Evolutionary conservation across 2,888 invertebrate genomes (phyloP), one percentile per base, ranked within the genome.

Genomic region (Eudasyphora cyanicolor): DNA sequence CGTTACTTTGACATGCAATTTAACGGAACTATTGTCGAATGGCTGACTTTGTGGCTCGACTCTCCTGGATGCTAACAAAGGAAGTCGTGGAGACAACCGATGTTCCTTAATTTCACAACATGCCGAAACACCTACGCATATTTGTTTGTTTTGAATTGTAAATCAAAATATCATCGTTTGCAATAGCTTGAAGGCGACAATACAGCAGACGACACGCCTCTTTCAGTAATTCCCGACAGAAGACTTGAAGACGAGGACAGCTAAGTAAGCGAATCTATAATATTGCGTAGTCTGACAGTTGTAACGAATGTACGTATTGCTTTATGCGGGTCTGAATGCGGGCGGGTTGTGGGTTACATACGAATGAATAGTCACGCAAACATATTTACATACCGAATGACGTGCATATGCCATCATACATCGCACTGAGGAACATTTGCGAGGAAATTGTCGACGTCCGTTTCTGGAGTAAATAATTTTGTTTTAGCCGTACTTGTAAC

Each of bases 111-210:
- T 73, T 79, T 82, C 35, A 14, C 38, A 78, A 75, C 35, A 67
- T 75, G 54, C 42, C 54, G 8, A 70, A 80, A 78, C 84, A 60
- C 84, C 84, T 78, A 75, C 84, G 62, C 77, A 49, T 54, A 27
- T 42, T 24, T 74, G 35, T 38, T 42, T 51, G 10, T 69, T 51
- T 35, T 35, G 45, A 42, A 49, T 64, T 62, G 67, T 70, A 74
- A 79, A 79, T 74, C 32, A 69, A 82, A 82, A 51, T 76, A 76
- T 77, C 60, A 49, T 49, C 71, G 64, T 70, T 73, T 74, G 74
- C 32, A 42, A 0, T 17, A 27, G 24, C 12, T 38, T 35, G 10
- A 2, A 14, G 24, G 1, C 14, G 17, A 45, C 14, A 60, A 14
- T 10, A 27, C 5, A 54, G 6, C 42, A 45, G 70, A 12, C 45